These are phyloP conservation scores for Sebastes flavidus DNA, from an alignment of 2,797 vertebrate genomes.

Conservation along the genomic window DNA sequence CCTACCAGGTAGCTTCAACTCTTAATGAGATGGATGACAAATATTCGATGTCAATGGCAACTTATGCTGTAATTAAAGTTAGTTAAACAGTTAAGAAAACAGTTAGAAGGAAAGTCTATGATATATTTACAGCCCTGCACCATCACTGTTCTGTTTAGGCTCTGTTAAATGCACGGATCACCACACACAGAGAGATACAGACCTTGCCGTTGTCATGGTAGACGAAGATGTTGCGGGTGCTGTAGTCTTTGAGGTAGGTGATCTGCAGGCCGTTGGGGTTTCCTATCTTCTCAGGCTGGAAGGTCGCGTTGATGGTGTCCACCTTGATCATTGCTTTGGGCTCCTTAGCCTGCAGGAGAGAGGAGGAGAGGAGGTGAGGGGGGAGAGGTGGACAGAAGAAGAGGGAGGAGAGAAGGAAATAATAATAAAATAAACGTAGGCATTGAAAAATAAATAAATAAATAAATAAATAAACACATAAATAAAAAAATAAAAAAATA, in stretches of 20 bases:
- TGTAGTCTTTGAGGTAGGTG: slow-evolving; percentile 92
- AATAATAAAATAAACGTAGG: no score
- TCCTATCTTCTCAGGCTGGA: slow-evolving; percentile 90
- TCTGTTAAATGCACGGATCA: neutral
- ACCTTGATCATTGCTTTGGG: slow-evolving; percentile 90
- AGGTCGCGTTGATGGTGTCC: slow-evolving; percentile 90
- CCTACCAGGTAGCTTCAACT: neutral
- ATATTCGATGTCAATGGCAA: no score
- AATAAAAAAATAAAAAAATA: no score
- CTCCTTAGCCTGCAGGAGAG: slow-evolving; percentile 85
- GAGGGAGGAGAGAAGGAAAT: neutral
- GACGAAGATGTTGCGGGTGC: slow-evolving; percentile 92
- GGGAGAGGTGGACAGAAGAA: neutral
- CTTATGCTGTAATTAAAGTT: no score
- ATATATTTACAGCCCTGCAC: slow-evolving; percentile 26
- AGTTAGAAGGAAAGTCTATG: no score
- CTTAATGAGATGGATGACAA: neutral
- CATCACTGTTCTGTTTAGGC: neutral
- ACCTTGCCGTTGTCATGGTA: slow-evolving; percentile 89
- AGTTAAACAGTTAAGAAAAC: no score
- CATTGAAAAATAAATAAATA: no score
- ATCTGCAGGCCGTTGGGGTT: slow-evolving; percentile 90
- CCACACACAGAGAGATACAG: neutral
- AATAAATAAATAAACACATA: no score
- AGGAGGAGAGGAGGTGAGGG: neutral